These are phyloP conservation scores for Atethmia centrago DNA, from an alignment of 2,888 invertebrate genomes.

Conservation along the genomic window DNA sequence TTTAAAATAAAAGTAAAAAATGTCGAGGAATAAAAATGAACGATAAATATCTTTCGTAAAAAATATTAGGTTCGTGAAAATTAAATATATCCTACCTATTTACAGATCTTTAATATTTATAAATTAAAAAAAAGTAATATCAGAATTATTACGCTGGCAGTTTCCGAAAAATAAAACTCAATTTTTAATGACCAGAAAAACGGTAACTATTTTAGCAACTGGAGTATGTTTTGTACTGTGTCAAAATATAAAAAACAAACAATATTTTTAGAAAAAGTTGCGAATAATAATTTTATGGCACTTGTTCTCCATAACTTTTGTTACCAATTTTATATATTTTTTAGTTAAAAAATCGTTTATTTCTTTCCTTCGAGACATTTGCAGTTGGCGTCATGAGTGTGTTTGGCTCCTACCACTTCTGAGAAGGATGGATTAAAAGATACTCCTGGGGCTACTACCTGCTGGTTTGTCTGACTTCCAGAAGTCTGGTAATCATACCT, in stretches of 20 bases:
- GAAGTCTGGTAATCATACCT: constrained; percentile 81
- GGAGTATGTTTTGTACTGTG: constrained; percentile 70
- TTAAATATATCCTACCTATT: constrained; percentile 68
- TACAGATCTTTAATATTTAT: constrained; percentile 62
- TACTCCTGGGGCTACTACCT: constrained; percentile 82
- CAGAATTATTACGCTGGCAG: constrained; percentile 40
- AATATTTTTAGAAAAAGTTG: constrained; percentile 43
- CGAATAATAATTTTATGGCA: constrained; percentile 78
- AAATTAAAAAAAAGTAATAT: constrained; percentile 48
- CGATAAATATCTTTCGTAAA: constrained; percentile 53
- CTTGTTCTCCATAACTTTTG: constrained; percentile 66
- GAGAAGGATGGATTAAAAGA: constrained; percentile 81
- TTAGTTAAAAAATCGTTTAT: constrained; percentile 53
- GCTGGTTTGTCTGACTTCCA: constrained; percentile 83
- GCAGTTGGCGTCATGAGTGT: constrained; percentile 82
- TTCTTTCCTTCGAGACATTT: constrained; percentile 85
- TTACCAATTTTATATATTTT: constrained; percentile 58
- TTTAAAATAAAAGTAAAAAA: constrained; percentile 30
- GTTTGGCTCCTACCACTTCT: constrained; percentile 76
- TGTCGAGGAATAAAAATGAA: constrained; percentile 41
- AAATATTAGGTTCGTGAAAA: constrained; percentile 47
- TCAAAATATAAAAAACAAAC: constrained; percentile 48
- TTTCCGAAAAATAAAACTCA: constrained; percentile 39
- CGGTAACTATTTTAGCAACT: constrained; percentile 75
- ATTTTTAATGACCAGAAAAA: constrained; percentile 44